A percentile compares a stretch with the other conserved stretches of the same genome.
Conservation (phyloP, 2,797 vertebrate genomes). For the Pipistrellus kuhlii region DNA sequence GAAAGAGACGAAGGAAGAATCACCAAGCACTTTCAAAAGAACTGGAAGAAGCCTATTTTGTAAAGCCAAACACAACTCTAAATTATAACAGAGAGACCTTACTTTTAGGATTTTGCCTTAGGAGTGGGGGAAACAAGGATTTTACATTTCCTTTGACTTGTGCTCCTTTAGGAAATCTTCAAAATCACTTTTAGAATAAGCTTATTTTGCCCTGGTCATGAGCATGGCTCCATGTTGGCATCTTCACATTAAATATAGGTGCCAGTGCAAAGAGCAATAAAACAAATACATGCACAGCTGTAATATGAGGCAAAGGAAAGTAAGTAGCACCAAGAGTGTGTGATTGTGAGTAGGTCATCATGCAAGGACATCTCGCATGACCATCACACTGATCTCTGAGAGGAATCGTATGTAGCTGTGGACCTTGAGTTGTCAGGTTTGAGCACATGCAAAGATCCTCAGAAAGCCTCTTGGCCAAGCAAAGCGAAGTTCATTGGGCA, state of each 20-base stretch:
- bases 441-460: background rate
- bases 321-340: background rate
- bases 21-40: background rate
- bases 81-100: background rate
- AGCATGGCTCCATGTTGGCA: background rate
- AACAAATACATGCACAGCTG: background rate
- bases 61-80: background rate
- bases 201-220: accelerated
- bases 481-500: background rate
- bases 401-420: background rate
- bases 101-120: background rate
- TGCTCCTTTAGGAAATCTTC: background rate
- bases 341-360: background rate
- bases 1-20: background rate
- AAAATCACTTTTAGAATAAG: background rate
- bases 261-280: background rate
- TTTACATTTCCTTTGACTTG: background rate
- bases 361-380: background rate
- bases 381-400: background rate
- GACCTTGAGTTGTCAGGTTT: background rate
- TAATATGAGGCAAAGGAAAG: background rate
- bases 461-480: background rate
- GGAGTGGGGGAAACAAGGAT: background rate
- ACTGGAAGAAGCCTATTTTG: background rate
- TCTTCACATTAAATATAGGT: background rate